These are phyloP conservation scores for Cheumatopsyche charites DNA, from an alignment of 1,140 invertebrate genomes.

Conservation along the genomic window DNA sequence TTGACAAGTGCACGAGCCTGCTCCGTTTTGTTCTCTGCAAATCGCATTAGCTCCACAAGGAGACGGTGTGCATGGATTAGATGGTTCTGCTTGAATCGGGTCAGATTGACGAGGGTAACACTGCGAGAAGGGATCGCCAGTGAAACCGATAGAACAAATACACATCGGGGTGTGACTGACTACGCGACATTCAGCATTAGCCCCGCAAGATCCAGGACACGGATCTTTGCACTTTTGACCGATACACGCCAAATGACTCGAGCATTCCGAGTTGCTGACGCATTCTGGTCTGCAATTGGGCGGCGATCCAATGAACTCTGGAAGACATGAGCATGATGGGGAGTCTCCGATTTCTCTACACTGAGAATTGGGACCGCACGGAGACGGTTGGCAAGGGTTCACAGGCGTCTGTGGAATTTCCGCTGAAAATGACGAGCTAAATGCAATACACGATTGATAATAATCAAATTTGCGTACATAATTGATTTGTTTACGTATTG, in stretches of 20 bases:
- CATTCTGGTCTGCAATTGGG: slow-evolving; percentile 79
- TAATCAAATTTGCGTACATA: slow-evolving; percentile 33
- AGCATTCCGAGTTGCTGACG: slow-evolving; percentile 70
- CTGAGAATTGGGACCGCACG: slow-evolving; percentile 74
- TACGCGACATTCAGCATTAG: slow-evolving; percentile 66
- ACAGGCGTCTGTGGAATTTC: slow-evolving; percentile 52
- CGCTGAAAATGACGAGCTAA: slow-evolving; percentile 51
- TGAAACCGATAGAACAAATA: slow-evolving; percentile 63
- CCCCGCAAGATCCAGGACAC: slow-evolving; percentile 71
- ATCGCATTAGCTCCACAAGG: slow-evolving; percentile 74
- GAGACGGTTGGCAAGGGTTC: slow-evolving; percentile 71
- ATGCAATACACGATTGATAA: background rate
- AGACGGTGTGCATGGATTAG: slow-evolving; percentile 71
- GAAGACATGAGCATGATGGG: slow-evolving; percentile 72
- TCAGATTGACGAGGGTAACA: slow-evolving; percentile 55
- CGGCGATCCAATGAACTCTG: slow-evolving; percentile 75
- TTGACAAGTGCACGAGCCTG: slow-evolving; percentile 72
- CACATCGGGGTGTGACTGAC: slow-evolving; percentile 70
- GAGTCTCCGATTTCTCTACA: slow-evolving; percentile 69
- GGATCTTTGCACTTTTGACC: slow-evolving; percentile 74
- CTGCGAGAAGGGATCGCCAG: slow-evolving; percentile 66
- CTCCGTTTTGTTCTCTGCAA: slow-evolving; percentile 69
- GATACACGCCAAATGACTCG: slow-evolving; percentile 68
- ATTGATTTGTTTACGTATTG: slow-evolving; percentile 51
- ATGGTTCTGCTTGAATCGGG: slow-evolving; percentile 50